Base-by-base conservation (phyloP, 2,113 vertebrate genomes). In the Origma solitaria region DNA sequence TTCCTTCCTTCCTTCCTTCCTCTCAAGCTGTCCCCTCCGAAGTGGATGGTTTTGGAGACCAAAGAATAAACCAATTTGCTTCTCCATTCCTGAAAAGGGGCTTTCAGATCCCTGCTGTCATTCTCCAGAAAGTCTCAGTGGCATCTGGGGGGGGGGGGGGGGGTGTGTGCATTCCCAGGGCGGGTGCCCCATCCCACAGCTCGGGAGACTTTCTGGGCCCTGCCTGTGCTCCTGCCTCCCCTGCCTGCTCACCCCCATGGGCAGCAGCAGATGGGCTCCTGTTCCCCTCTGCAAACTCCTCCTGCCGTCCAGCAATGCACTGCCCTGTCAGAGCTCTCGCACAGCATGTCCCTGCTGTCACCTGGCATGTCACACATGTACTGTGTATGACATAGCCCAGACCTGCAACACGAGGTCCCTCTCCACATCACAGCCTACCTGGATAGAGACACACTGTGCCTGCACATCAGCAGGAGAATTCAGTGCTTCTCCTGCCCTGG, bases 1-100 rank as follows among this genome's bases (percentile, higher is more conserved):
- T 15, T 42, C 42, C 15, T 15, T 15, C 42, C 86, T 85, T 95
- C 82, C 86, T 96, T 88, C 94, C 88, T 88, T 92, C 89, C 89
- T 81, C 57, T 64, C 11, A 1, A 56, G 51, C 71, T 71, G 37
- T 62, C 30, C 40, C 24, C 58, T 69, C 78, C 0, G 2, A 86
- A 73, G 78, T 50, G 6, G 3, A 58, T 42, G 33, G 25, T 12
- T 94, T 84, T 70, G 40, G 72, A 87, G 45, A 85, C 75, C 37
- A 57, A 92, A 56, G 40, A 86, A 69, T 38, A 69, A 68, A 28
- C n/a, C 7, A 8, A 42, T 42, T 79, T 70, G 30, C 30, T 82
- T 82, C 49, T 75, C 66, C 0, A 0, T 45, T 68, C 13, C 86
- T 61, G 44, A 37, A 40, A 76, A 61, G 23, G 54, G 31, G 25